Evolutionary conservation across 2,797 vertebrate genomes (phyloP), one percentile per base, ranked within the genome.

Genomic region (Leuciscus waleckii): DNA sequence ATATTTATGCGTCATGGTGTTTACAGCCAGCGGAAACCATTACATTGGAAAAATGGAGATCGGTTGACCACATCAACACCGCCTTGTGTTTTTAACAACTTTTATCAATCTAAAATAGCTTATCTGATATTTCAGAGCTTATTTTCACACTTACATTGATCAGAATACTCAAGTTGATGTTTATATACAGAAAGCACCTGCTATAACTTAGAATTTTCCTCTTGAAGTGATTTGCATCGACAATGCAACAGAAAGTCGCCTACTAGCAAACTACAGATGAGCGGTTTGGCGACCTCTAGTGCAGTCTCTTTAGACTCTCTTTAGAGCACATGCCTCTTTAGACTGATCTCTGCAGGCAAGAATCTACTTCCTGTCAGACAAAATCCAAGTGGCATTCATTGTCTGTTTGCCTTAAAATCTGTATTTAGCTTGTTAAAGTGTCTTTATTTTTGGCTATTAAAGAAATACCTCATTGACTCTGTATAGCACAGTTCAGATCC

Each of bases 321-420:
- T 37, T 37, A 37, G 37, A 37, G 43, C 17, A 49, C 26, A 10
- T 0, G 43, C 68, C 61, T 32, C 68, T 46, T 88, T 86, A 86
- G 46, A 76, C 81, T 86, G 85, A 90, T 85, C 84, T 84, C 85
- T 88, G 76, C 83, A 85, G 87, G 88, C 69, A 73, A 84, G 78
- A 81, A 70, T 73, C 79, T 75, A 43, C 63, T 67, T 78, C 46
- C 74, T 16, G 58, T 83, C 69, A 82, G 56, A 78, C 58, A 65
- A 84, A 88, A 83, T 82, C 75, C 56, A 19, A 68, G 77, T 87
- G 89, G 85, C 87, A 89, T 87, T 87, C 84, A 70, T 70, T 86
- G 88, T 84, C 86, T 82, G 83, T 88, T 77, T 87, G 90, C 91
- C 90, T 90, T 91, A 90, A 89, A 74, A 69, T 77, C 49, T 41